Conservation (phyloP, 1,140 invertebrate genomes). For the Diorhabda elongata region DNA sequence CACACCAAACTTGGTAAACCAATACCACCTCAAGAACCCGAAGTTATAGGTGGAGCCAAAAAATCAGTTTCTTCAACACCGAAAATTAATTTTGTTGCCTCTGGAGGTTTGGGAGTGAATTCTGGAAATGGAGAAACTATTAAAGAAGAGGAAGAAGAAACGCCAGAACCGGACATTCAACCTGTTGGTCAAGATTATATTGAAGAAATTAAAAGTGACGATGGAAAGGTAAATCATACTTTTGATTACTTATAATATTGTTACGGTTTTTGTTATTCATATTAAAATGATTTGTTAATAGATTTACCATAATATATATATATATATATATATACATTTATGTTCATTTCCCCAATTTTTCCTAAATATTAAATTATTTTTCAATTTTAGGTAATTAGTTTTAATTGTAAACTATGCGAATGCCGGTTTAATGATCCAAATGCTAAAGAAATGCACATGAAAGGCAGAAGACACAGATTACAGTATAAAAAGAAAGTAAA, state of each 20-base stretch:
- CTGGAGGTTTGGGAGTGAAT: constrained; percentile 62
- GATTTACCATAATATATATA: too few species aligned
- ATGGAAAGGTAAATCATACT: constrained; percentile 62
- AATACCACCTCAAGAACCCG: constrained; percentile 92
- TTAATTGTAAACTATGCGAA: constrained; percentile 98
- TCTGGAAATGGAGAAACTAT: constrained; percentile 50
- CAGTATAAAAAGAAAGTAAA: constrained; percentile 96
- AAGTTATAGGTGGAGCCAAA: constrained; percentile 59
- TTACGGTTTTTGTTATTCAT: too few species aligned
- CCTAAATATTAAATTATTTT: too few species aligned
- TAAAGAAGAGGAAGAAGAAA: constrained; percentile 57
- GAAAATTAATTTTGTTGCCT: constrained; percentile 88
- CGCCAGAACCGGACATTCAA: constrained; percentile 73
- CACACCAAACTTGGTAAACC: constrained; percentile 96
- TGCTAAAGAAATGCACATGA: constrained; percentile 99
- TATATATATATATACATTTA: too few species aligned
- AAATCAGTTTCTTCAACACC: constrained; percentile 65
- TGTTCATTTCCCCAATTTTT: too few species aligned
- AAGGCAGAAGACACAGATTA: constrained; percentile 90
- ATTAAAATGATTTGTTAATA: not conserved
- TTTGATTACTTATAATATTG: too few species aligned
- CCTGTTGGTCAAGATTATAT: constrained; percentile 97
- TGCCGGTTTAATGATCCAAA: constrained; percentile 99
- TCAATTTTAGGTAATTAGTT: constrained; percentile 70
- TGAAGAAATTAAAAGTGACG: constrained; percentile 93